Evolutionary conservation across 1,140 invertebrate genomes (phyloP), one percentile per base, ranked within the genome.

Genomic region (Drosophila lowei): DNA sequence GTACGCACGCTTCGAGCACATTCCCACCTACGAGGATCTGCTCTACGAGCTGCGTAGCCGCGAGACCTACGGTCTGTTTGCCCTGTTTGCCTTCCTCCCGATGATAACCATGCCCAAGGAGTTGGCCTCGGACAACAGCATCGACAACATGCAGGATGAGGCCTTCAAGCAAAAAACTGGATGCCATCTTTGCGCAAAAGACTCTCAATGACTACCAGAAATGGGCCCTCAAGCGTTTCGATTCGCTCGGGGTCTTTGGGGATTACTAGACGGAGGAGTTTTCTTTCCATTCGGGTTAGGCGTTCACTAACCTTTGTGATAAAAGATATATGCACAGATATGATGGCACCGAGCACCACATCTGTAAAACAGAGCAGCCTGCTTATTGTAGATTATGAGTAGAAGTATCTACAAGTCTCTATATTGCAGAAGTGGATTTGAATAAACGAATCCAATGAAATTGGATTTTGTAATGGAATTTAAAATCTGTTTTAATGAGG

Each of bases 1-100:
- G 8, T 79, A 77, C 49, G 52, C 93, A 0, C 79, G 81, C 0
- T 93, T 91, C 53, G 90, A 91, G 0, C 3, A 57, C 0, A 80
- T 93, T 6, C 93, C 92, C 1, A 93, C 80, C 8, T 67, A 92
- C 30, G 79, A 88, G 0, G 86, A 92, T 2, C 16, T 94, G 3
- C 63, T 90, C 1, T 75, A 73, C 13, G 55, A 72, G 6, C 28
- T 93, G 15, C 75, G 77, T 2, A 78, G 90, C 8, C 89, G 84
- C 0, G 93, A 86, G 8, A 79, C 73, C 0, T 89, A 89, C 25
- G 90, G 89, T 1, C 13, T 91, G 0, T 90, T 90, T 15, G 84
- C 53, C 1, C 5, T 90, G 13, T 91, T 85, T 42, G 81, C 42
- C 7, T 89, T 91, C 7, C 44, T 91, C 52, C 90, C 90, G 3